These are phyloP conservation scores for Drosophila ficusphila DNA, from an alignment of 1,140 invertebrate species.

Conservation along the genomic window DNA sequence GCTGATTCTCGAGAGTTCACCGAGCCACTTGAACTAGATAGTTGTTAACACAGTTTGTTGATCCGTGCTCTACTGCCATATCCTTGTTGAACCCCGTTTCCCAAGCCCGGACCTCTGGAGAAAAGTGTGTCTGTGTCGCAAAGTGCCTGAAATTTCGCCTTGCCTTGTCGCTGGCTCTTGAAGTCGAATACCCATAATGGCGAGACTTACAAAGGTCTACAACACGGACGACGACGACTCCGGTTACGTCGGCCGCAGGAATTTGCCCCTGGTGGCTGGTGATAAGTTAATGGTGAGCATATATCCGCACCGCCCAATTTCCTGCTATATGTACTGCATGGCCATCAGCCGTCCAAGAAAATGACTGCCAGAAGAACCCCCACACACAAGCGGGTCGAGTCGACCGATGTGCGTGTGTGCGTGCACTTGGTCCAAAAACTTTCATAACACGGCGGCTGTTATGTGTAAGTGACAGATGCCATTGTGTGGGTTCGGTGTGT, in stretches of 20 bases:
- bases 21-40: constrained; percentile 30
- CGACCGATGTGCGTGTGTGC: constrained; percentile 16
- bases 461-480: constrained; percentile 31
- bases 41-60: constrained; percentile 29
- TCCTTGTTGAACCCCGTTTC: constrained; percentile 47
- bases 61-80: constrained; percentile 33
- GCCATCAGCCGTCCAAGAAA: constrained; percentile 29
- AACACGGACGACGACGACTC: constrained; percentile 79
- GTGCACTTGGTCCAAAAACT: constrained; percentile 53
- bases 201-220: constrained; percentile 81
- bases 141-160: constrained; percentile 65
- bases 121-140: constrained; percentile 56
- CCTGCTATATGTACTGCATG: constrained; percentile 25
- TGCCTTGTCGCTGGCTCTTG: constrained; percentile 62
- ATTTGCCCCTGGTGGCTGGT: constrained; percentile 78
- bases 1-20: constrained; percentile 39
- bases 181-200: constrained; percentile 63
- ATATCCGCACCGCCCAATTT: constrained; percentile 26
- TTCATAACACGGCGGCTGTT: constrained; percentile 49
- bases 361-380: constrained; percentile 40
- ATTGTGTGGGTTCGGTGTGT: constrained; percentile 21
- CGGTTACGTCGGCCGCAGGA: constrained; percentile 72
- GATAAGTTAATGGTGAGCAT: constrained; percentile 77
- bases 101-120: constrained; percentile 20
- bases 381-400: constrained; percentile 30